phyloP scores from a whole-genome alignment of 2,113 vertebrate genomes.

The Sitta europaea region DNA sequence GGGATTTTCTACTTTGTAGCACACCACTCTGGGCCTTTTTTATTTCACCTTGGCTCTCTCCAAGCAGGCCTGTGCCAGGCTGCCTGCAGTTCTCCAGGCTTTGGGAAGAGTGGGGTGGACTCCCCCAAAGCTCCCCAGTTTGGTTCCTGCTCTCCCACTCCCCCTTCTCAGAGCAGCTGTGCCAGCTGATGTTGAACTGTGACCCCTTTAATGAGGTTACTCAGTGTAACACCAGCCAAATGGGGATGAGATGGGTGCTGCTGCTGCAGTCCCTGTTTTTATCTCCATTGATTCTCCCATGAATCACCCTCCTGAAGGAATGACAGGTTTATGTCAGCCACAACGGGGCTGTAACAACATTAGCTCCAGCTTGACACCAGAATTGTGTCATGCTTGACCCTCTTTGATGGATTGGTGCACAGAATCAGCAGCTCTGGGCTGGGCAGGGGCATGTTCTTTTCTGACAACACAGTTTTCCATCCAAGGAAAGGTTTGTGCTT shows the following conservation, averaged over 20 bases:
- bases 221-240: background rate
- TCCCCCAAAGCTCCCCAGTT: background rate
- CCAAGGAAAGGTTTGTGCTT: background rate
- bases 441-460: background rate
- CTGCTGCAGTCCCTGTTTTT: background rate
- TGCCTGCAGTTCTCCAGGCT: background rate
- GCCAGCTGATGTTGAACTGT: background rate
- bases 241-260: background rate
- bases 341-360: slow-evolving; percentile 28
- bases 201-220: slow-evolving; percentile 1
- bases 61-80: background rate
- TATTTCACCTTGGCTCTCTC: background rate
- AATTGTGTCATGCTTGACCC: slow-evolving; percentile 39
- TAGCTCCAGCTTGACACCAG: background rate
- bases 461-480: background rate
- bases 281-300: slow-evolving; percentile 23
- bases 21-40: background rate
- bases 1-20: background rate
- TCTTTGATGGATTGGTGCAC: background rate
- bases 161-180: background rate
- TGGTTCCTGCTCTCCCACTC: background rate
- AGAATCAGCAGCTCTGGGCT: background rate
- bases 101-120: background rate
- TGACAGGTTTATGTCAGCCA: slow-evolving; percentile 39
- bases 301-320: slow-evolving; percentile 7